Base-by-base conservation (phyloP, 2,888 invertebrate species). In the Lissonota sp. region DNA sequence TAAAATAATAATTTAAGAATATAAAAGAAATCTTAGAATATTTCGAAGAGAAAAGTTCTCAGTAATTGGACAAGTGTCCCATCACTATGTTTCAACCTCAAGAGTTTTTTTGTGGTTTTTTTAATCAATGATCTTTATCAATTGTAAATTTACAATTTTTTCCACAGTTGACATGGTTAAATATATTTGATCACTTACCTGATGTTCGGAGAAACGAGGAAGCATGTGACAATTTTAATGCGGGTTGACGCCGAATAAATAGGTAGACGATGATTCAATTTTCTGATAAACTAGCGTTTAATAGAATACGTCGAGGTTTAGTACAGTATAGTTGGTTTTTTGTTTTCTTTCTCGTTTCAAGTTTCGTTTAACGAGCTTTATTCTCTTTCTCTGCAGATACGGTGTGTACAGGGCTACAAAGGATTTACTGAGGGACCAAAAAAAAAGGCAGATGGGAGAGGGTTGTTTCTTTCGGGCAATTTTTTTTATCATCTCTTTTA, bases 251-350 rank as follows among this genome's bases (percentile, higher is more conserved):
- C 44, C 39, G 51, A 78, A 78, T 78, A 60, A 78, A 72, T 7
- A 39, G 58, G 42, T 57, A 86, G 80, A 83, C 83, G 76, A 66
- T 78, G 64, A 79, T 86, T 86, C 76, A 84, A 85, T 88, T 88
- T 90, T 89, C 87, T 90, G 87, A 90, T 87, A 90, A 90, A 89
- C 89, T 90, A 89, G 87, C 88, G 86, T 90, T 90, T 90, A 90
- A 91, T 89, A 89, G 88, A 90, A 88, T 87, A 88, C 85, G 88
- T 90, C 86, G 87, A 88, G 86, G 89, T 89, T 89, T 90, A 87
- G 86, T 90, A 89, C 88, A 88, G 87, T 88, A 86, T 84, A 84
- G 83, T 85, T 82, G 75, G 72, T 86, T 44, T 74, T 70, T 67
- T 80, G 79, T 63, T 74, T 57, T 37, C 53, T 84, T 80, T 83